Percentiles rank a stretch among this genome's conserved stretches.
These are phyloP conservation scores for Paraplagusia blochii DNA, from an alignment of 2,113 vertebrate genomes.

Conservation along the genomic window DNA sequence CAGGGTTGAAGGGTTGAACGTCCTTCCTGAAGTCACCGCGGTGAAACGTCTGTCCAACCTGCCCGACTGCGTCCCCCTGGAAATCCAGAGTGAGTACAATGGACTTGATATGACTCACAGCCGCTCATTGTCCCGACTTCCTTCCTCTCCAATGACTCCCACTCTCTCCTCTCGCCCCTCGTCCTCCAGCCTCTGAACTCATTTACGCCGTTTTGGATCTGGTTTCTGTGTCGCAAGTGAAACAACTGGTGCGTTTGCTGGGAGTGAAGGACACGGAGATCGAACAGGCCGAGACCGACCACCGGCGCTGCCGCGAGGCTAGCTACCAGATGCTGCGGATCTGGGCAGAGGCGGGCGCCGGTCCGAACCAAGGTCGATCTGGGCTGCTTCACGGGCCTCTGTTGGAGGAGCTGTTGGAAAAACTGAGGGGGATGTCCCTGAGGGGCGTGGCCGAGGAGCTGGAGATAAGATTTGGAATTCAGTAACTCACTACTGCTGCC, in stretches of 20 bases:
- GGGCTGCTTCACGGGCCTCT: constrained; percentile 42
- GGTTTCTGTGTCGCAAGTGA: constrained; percentile 68
- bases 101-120: constrained; percentile 19
- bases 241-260: constrained; percentile 71
- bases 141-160: constrained; percentile 13
- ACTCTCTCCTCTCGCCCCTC: not conserved
- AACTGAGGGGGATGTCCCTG: constrained; percentile 67
- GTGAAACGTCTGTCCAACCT: constrained; percentile 41
- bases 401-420: constrained; percentile 58
- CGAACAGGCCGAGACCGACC: constrained; percentile 67
- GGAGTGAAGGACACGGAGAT: constrained; percentile 72
- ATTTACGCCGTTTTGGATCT: constrained; percentile 73
- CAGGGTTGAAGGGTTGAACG: not conserved
- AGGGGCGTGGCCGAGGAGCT: constrained; percentile 64
- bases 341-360: constrained; percentile 57
- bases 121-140: constrained; percentile 12
- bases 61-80: constrained; percentile 72
- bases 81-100: constrained; percentile 71
- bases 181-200: constrained; percentile 58
- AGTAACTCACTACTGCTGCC: constrained; percentile 20
- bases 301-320: constrained; percentile 63
- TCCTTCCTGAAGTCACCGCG: not conserved
- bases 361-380: constrained; percentile 8
- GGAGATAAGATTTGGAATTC: constrained; percentile 61
- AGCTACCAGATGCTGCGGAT: constrained; percentile 76